Conservation (phyloP, 2,797 vertebrate genomes). For the Avahi laniger region DNA sequence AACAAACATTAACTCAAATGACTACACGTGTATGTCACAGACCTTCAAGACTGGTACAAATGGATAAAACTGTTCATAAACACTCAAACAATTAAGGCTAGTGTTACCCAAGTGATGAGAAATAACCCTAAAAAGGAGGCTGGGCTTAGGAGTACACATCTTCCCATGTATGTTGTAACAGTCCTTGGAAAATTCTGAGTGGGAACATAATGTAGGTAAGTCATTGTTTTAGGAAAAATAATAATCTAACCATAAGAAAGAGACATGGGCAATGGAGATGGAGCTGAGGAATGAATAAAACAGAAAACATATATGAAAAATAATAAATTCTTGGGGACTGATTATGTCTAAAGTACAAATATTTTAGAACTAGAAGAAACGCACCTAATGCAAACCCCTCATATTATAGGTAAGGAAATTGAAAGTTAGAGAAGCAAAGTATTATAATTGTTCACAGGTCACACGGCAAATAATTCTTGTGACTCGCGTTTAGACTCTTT, state of each 20-base stretch:
- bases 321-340: not conserved
- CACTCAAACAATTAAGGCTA: not conserved
- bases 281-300: not conserved
- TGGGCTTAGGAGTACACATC: not conserved
- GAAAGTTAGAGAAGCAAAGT: not conserved
- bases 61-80: not conserved
- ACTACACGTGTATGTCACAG: not conserved
- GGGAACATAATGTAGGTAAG: not conserved
- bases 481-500: not conserved
- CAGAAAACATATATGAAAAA: not conserved
- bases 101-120: not conserved
- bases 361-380: not conserved
- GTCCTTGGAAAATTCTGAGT: not conserved
- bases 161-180: not conserved
- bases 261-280: not conserved
- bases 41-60: not conserved
- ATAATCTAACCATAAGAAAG: not conserved
- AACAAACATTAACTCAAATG: not conserved
- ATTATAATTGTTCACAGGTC: not conserved
- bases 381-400: not conserved
- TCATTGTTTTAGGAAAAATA: conserved; percentile 14
- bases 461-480: not conserved
- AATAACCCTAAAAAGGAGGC: not conserved
- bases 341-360: not conserved
- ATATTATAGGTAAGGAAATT: not conserved